Conservation (phyloP, 2,113 vertebrate genomes). For the Pituophis catenifer region DNA sequence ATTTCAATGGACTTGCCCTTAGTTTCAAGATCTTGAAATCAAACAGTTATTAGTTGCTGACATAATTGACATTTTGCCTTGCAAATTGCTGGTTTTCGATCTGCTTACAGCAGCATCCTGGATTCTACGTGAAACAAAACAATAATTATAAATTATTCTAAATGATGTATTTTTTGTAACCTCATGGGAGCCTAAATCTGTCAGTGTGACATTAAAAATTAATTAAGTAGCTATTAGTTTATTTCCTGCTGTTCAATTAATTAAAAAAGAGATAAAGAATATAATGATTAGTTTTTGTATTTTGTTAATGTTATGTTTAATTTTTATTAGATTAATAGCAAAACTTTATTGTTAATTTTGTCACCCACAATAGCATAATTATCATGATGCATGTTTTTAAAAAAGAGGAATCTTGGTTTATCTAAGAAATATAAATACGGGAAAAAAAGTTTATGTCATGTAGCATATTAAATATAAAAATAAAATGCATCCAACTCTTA, state of each 20-base stretch:
- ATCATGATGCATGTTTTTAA: background rate
- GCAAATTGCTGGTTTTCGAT: background rate
- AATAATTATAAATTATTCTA: background rate
- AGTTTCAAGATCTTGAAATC: background rate
- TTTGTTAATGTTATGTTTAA: background rate
- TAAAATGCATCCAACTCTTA: background rate
- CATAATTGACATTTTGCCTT: background rate
- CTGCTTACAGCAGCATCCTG: background rate
- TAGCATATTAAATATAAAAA: background rate
- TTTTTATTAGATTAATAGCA: background rate
- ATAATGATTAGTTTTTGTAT: background rate
- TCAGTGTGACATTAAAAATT: background rate
- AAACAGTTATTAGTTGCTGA: background rate
- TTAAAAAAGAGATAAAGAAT: background rate
- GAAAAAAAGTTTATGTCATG: background rate
- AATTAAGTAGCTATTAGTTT: background rate
- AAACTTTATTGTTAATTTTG: background rate
- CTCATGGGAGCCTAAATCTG: background rate
- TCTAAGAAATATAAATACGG: background rate
- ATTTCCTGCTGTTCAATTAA: background rate
- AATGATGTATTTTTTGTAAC: background rate
- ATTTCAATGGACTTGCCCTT: background rate
- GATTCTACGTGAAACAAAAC: background rate
- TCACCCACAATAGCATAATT: background rate
- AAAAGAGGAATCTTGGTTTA: background rate